A percentile compares a stretch with the other conserved stretches of the same genome.
phyloP scores from a whole-genome alignment of 2,797 vertebrate species.

The Galago senegalensis region DNA sequence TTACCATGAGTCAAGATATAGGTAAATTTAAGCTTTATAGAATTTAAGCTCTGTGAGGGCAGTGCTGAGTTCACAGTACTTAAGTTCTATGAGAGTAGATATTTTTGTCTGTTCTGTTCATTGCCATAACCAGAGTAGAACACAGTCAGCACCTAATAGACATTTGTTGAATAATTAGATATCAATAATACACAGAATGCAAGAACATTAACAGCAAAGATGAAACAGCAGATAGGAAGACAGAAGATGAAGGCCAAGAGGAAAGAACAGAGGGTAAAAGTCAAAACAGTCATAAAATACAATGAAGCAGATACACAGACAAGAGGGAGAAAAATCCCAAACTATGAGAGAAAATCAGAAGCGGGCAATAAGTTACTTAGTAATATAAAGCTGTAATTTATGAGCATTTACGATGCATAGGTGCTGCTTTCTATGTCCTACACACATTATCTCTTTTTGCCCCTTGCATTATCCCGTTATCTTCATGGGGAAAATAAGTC shows the following conservation, averaged over 20 bases:
- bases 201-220: neutral
- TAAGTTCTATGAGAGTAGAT: neutral
- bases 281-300: neutral
- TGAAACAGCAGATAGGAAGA: neutral
- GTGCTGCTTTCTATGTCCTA: neutral
- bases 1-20: neutral
- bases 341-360: neutral
- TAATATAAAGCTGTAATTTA: neutral
- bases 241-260: neutral
- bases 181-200: neutral
- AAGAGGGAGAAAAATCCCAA: neutral
- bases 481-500: neutral
- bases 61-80: neutral
- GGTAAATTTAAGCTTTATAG: too few species aligned
- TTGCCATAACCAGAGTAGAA: neutral
- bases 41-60: neutral
- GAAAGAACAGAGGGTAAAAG: neutral
- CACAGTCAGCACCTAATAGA: neutral
- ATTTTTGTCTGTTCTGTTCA: neutral
- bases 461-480: neutral
- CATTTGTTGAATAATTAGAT: neutral
- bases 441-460: neutral
- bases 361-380: neutral
- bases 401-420: neutral
- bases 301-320: neutral